A percentile compares a stretch with the other conserved stretches of the same genome.
These are phyloP conservation scores for Pachycephala philippinensis DNA, from an alignment of 2,113 vertebrate genomes.

Conservation along the genomic window DNA sequence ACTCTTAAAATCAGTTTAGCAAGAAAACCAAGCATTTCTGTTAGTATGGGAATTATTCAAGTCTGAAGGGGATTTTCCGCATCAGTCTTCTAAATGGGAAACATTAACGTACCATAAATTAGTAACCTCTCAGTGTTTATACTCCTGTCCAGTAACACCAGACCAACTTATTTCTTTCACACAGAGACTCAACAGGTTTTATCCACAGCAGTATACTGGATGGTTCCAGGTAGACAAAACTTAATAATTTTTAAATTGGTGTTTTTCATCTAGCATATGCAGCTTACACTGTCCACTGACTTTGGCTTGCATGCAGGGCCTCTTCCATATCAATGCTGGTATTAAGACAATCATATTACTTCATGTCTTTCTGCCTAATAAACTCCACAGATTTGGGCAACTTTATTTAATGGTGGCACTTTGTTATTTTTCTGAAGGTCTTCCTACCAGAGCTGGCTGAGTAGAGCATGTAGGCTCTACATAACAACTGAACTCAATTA, in stretches of 20 bases:
- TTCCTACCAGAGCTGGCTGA: neutral
- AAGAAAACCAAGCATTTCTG: neutral
- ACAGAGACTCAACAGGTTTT: neutral
- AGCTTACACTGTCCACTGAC: neutral
- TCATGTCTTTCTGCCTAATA: neutral
- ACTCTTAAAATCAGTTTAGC: neutral
- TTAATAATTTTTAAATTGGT: neutral
- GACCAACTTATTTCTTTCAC: neutral
- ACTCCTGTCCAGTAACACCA: neutral
- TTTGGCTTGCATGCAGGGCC: neutral
- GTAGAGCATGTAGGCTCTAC: neutral
- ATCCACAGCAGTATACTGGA: neutral
- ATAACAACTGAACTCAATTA: neutral
- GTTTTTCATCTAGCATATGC: neutral
- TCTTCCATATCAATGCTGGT: neutral
- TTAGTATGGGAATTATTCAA: neutral
- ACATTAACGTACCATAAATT: neutral
- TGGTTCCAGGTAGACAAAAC: neutral
- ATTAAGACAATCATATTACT: neutral
- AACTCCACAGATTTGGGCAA: neutral
- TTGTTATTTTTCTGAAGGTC: neutral
- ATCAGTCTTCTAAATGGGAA: neutral
- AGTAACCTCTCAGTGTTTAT: neutral
- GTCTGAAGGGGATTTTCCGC: neutral
- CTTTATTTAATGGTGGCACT: neutral